phyloP scores from a whole-genome alignment of 2,888 invertebrate genomes.

The Drosophila anomalipes region DNA sequence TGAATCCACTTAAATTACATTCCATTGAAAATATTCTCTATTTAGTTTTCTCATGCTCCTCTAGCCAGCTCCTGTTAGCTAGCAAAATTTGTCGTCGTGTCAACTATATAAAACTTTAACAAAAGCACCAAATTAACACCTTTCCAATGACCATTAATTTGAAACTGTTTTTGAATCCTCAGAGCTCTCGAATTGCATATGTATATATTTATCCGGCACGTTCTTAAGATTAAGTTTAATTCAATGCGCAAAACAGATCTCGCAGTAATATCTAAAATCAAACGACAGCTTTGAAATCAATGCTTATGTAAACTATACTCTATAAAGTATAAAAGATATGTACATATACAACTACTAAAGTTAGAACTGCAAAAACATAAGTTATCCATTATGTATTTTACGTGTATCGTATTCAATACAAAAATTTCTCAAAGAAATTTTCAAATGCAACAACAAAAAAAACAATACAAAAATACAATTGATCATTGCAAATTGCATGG shows the following conservation, averaged over 20 bases:
- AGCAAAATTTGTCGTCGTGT: background rate
- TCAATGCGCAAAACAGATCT: constrained; percentile 66
- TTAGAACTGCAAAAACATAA: constrained; percentile 41
- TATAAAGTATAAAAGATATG: constrained; percentile 45
- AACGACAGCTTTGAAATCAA: constrained; percentile 40
- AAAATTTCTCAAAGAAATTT: constrained; percentile 59
- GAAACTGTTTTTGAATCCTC: background rate
- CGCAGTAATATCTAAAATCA: constrained; percentile 61
- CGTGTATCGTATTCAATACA: constrained; percentile 54
- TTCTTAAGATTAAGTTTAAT: constrained; percentile 39
- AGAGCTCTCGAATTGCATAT: constrained; percentile 33
- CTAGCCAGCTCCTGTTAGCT: background rate
- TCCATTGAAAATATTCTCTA: background rate
- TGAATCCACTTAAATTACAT: background rate
- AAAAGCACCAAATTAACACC: background rate
- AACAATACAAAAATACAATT: constrained; percentile 15
- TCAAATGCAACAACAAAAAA: constrained; percentile 21
- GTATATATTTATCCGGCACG: constrained; percentile 46
- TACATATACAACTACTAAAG: constrained; percentile 55
- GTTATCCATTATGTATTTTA: constrained; percentile 39
- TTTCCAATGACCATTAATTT: background rate
- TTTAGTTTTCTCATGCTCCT: background rate
- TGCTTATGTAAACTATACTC: constrained; percentile 33
- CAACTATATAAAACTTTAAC: background rate
- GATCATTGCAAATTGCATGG: constrained; percentile 24